Percentiles rank a stretch among this genome's conserved stretches.
These are phyloP conservation scores for Ranitomeya variabilis DNA, from an alignment of 2,113 vertebrate genomes.

Conservation along the genomic window DNA sequence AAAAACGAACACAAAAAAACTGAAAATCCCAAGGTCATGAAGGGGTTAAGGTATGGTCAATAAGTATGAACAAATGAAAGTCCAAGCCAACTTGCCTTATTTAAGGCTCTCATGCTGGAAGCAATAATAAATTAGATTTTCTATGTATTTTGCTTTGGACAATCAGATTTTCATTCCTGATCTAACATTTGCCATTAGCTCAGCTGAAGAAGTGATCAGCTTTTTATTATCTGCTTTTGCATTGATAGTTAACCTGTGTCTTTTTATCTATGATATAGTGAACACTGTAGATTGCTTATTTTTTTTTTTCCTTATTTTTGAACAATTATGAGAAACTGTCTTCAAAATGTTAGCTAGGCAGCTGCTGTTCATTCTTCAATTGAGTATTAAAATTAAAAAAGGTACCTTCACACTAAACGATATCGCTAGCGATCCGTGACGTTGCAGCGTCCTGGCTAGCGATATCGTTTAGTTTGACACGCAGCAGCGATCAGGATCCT, in stretches of 20 bases:
- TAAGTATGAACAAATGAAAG: not conserved
- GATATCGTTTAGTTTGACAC: too few species aligned
- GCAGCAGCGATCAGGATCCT: too few species aligned
- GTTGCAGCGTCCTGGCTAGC: too few species aligned
- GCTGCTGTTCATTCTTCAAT: too few species aligned
- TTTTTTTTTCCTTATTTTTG: not conserved
- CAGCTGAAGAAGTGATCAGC: not conserved
- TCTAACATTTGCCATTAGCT: not conserved
- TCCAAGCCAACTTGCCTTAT: not conserved
- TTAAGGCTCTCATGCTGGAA: not conserved
- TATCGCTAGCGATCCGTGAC: too few species aligned
- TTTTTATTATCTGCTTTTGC: not conserved
- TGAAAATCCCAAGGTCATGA: too few species aligned
- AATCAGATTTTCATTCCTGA: not conserved
- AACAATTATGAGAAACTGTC: too few species aligned
- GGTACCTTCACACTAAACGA: too few species aligned
- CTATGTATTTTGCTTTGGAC: not conserved
- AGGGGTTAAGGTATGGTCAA: not conserved
- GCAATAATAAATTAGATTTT: not conserved
- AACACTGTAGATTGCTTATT: not conserved
- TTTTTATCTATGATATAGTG: not conserved
- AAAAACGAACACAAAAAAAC: too few species aligned
- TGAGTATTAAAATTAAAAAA: too few species aligned
- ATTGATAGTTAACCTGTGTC: not conserved
- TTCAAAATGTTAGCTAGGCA: too few species aligned